Base-by-base conservation (phyloP, 2,888 invertebrate genomes). In the Steromphala cineraria region DNA sequence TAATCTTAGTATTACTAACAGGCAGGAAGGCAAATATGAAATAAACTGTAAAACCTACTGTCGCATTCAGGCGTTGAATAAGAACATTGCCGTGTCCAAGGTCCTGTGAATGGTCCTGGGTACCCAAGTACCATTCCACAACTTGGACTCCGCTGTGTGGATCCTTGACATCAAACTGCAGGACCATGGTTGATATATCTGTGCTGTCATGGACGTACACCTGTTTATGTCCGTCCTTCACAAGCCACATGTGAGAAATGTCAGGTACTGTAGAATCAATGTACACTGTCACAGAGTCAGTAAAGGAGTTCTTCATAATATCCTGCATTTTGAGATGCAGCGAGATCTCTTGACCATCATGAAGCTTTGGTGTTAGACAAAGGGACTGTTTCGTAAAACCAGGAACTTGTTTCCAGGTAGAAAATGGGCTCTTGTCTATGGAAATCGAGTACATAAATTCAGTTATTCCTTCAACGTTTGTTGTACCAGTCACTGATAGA, bases 121-220 rank as follows among this genome's bases (percentile, higher is more conserved):
- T 85, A 36, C 86, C 86, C 53, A 89, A 80, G 0, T 80, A 74
- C 88, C 88, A 88, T 55, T 85, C 75, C 0, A 89, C 75, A 10
- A 74, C 78, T 15, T 55, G 21, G 4, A 89, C 55, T 15, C 88
- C 89, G 55, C 89, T 87, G 78, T 89, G 87, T 10, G 77, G 71
- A 76, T 89, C 89, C 13, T 81, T 78, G 13, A 86, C 83, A 24
- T 85, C 82, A 75, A 88, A 85, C 46, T 82, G 76, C 0, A 89
- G 40, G 31, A 53, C 67, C 85, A 88, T 86, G n/a, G 75, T 81
- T 13, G 86, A 85, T 24, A 89, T 81, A 67, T 89, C 88, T 24
- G 75, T 84, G 56, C 79, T 67, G 67, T 82, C 80, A 67, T 88
- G 87, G 4, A 88, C 88, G 81, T 82, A 86, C 21, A 88, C 19